Evolutionary conservation across 2,113 vertebrate genomes (phyloP), one percentile per base, ranked within the genome.

Genomic region (Leiothrix lutea): DNA sequence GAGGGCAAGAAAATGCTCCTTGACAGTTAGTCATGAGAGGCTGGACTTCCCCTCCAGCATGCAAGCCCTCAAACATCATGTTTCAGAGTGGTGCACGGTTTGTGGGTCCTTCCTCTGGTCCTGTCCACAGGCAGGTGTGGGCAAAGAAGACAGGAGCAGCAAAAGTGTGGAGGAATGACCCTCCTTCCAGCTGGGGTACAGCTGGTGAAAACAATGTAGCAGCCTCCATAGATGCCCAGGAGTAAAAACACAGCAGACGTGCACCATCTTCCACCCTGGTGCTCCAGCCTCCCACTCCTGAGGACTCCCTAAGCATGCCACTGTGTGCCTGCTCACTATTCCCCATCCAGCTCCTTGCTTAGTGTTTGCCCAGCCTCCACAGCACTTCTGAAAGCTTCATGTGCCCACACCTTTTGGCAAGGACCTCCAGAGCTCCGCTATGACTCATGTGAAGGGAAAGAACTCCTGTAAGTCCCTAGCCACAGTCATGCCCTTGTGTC

Each of bases 11-110:
- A 86, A 80, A 75, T 14, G 17, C 8, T 67, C 35, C 22, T 19
- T 70, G 47, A 54, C 20, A 71, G 22, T 17, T 12, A n/a, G 18
- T 23, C 17, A 47, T 2, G 5, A 85, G 29, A 75, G 26, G 44
- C 18, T 82, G 33, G 35, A 75, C 53, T 42, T 71, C 13, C 35
- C 12, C 20, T 50, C 29, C 57, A 75, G 66, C 44, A 58, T 5
- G 3, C 33, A 60, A 67, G 16, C 33, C 44, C 9, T 67, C 56
- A 58, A 64, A 67, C n/a, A 7, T 0, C 1, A 16, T 5, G 8
- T 19, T 86, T 64, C 11, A 21, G 8, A 13, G 38, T 4, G 8
- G 19, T 80, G 22, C 0, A 0, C 5, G 31, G 42, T 22, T 25
- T 51, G 15, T 0, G 1, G 65, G 26, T 77, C 53, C 57, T 54